Evolutionary conservation across 2,888 invertebrate genomes (phyloP).

Genomic region (Cremastobaeus sp.): DNA sequence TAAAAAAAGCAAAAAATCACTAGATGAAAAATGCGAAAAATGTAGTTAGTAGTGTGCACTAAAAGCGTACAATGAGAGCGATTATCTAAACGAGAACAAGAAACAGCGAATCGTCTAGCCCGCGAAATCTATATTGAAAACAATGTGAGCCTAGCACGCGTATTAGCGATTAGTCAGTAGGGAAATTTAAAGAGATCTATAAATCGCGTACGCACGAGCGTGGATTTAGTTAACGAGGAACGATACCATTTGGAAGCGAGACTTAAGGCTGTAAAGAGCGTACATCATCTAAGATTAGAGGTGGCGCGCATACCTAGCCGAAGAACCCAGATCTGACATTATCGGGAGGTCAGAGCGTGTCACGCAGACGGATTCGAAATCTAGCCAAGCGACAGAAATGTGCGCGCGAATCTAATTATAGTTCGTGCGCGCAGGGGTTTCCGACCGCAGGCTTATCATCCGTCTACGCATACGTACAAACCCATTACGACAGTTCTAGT

Average conservation of each 20-base stretch:
- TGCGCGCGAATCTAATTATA: constrained; percentile 63
- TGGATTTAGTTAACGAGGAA: constrained; percentile 31
- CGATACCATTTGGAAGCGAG: constrained; percentile 15
- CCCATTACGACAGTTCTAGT: constrained; percentile 29
- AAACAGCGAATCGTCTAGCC: no score
- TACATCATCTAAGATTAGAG: constrained; percentile 73
- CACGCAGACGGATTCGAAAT: constrained; percentile 62
- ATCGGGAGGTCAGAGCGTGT: constrained; percentile 73
- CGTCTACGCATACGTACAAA: constrained; percentile 34
- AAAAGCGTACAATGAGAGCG: no score
- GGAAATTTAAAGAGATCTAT: constrained; percentile 39
- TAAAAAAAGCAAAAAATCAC: no score
- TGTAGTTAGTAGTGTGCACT: no score
- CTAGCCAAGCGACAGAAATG: constrained; percentile 51
- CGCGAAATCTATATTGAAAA: constrained; percentile 29
- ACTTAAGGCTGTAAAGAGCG: constrained; percentile 27
- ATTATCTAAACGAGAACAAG: no score
- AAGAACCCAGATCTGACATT: constrained; percentile 71
- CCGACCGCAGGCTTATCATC: constrained; percentile 51
- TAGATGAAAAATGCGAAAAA: no score
- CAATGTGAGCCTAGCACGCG: constrained; percentile 35
- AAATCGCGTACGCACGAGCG: constrained; percentile 32
- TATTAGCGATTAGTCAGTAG: constrained; percentile 29
- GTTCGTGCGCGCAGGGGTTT: constrained; percentile 54
- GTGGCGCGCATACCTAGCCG: constrained; percentile 70